Base-by-base conservation (phyloP, 2,888 invertebrate genomes). In the Augochlorella aurata region DNA sequence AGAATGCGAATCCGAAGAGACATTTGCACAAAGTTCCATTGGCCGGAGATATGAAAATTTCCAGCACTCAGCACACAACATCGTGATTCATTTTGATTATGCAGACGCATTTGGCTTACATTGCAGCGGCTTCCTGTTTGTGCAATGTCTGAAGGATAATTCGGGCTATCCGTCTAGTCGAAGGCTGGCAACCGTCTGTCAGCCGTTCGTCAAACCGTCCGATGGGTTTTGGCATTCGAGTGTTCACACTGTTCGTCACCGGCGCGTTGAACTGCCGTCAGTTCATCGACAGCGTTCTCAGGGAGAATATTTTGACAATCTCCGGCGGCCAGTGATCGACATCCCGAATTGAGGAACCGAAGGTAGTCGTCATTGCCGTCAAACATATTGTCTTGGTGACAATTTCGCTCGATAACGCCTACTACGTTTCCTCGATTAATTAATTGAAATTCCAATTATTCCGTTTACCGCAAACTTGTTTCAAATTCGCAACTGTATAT, bases 181-280 rank as follows among this genome's bases (percentile, higher is more conserved):
- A 18, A 18, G 38, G 29, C 38, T 16, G 61, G 61, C 61, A 44
- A 44, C 12, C 65, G 65, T 44, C 65, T 44, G 65, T 65, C 65
- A 65, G 12, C n/a, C 44, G 44, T 44, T 44, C 44, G 65, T 65
- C 65, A 65, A 65, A 65, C 44, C 65, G n/a, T 65, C 38, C 65
- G 65, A 65, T n/a, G 65, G 65, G n/a, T 44, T 65, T 44, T 65
- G 65, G 12, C 58, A 9, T 65, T 65, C 38, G 65, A 65, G 65
- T 65, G 44, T 65, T 65, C 65, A 65, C 38, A 44, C 65, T 65
- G 65, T 65, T 65, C 65, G 44, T 65, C 65, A 65, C 1, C 65
- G n/a, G 65, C n/a, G n/a, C 12, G 65, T 65, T 65, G 65, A 65
- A 65, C 65, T 44, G 65, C 65, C 44, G 65, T 44, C 65, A 65